phyloP scores from a whole-genome alignment of 2,888 invertebrate species.

The Flexamia atlantica region DNA sequence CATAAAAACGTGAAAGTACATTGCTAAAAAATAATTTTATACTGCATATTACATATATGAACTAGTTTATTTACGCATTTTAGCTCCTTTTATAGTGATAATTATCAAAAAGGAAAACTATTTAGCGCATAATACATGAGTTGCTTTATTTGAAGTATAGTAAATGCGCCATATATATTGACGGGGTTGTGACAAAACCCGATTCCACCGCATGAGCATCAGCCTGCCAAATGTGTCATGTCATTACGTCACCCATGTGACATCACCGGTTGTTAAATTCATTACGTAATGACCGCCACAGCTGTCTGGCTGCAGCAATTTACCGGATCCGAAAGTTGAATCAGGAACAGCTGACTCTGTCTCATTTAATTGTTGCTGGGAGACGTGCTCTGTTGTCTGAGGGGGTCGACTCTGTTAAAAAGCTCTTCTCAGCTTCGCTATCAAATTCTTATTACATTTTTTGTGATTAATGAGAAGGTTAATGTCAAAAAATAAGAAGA shows the following conservation, averaged over 20 bases:
- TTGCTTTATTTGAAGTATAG: no score
- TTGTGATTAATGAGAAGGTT: no score
- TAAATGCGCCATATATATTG: neutral
- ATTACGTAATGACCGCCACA: conserved; percentile 27
- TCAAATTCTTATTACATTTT: no score
- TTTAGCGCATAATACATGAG: no score
- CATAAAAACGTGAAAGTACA: no score
- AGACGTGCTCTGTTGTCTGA: conserved; percentile 18
- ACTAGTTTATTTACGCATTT: no score
- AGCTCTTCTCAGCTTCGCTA: neutral
- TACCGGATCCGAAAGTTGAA: conserved; percentile 36
- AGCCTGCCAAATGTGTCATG: neutral
- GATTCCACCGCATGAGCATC: neutral
- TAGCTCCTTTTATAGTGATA: no score
- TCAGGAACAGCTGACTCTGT: conserved; percentile 41
- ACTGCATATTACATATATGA: no score
- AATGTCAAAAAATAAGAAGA: no score
- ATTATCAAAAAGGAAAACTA: no score
- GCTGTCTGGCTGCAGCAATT: conserved; percentile 38
- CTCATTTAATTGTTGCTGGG: conserved; percentile 38
- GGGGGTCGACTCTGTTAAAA: neutral
- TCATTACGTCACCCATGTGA: conserved; percentile 5
- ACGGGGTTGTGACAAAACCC: neutral
- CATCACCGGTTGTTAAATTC: conserved; percentile 7
- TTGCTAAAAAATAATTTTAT: no score